Conservation (phyloP, 2,797 vertebrate genomes). For the Buphagus erythrorhynchus region DNA sequence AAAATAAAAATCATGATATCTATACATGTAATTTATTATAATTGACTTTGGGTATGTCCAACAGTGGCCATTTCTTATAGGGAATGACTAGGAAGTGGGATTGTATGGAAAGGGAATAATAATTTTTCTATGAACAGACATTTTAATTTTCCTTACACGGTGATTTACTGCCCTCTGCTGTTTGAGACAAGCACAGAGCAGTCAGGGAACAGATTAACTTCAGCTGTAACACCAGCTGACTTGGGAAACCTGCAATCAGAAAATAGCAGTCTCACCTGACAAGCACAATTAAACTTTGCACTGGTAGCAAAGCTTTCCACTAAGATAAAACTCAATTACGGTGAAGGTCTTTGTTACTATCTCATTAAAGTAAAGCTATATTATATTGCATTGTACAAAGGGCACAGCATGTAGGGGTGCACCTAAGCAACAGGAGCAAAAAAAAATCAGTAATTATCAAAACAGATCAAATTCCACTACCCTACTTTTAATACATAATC, state of each 20-base stretch:
- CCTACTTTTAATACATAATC: neutral
- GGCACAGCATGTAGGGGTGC: neutral
- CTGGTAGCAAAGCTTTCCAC: neutral
- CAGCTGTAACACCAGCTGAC: neutral
- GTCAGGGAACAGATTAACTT: neutral
- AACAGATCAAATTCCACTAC: neutral
- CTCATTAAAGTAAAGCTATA: neutral
- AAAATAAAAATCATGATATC: neutral
- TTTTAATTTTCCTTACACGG: neutral
- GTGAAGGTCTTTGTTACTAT: neutral
- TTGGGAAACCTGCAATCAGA: neutral
- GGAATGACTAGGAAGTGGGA: neutral
- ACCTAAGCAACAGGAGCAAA: neutral
- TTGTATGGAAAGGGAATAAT: neutral
- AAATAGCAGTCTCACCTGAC: neutral
- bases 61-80: neutral
- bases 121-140: neutral
- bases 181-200: neutral
- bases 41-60: neutral
- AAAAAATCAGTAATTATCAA: neutral
- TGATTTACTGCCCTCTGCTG: conserved; percentile 70
- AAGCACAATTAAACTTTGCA: neutral
- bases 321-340: neutral
- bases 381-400: neutral
- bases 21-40: neutral